Conservation (phyloP, 2,797 vertebrate genomes). For the Enteromius trimaculatus region DNA sequence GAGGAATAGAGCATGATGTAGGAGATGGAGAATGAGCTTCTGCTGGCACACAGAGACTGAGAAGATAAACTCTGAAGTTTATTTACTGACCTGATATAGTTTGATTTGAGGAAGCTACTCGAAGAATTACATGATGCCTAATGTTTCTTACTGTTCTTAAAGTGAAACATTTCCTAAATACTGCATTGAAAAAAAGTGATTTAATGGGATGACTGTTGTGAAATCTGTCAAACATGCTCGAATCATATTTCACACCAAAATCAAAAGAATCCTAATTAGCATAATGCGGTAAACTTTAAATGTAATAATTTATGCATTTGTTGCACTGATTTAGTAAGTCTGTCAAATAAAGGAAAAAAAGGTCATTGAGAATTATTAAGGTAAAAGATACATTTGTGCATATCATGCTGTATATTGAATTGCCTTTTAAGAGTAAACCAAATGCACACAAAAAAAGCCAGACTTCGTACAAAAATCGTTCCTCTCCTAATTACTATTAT, state of each 20-base stretch:
- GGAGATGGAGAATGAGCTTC: slow-evolving; percentile 19
- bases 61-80: neutral
- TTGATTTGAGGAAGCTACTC: neutral
- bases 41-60: neutral
- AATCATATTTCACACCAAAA: too few relatives aligned
- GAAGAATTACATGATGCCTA: neutral
- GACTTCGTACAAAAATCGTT: too few relatives aligned
- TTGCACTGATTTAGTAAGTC: neutral
- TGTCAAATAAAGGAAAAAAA: neutral
- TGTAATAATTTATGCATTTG: neutral
- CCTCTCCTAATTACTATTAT: neutral
- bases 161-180: neutral
- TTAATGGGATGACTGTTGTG: neutral
- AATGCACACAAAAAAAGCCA: neutral
- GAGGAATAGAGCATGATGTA: slow-evolving; percentile 44
- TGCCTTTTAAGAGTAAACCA: neutral
- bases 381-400: neutral
- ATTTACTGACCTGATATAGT: neutral
- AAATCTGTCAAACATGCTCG: neutral
- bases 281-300: neutral
- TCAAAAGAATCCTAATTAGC: neutral
- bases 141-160: neutral
- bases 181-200: neutral
- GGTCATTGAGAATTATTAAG: neutral
- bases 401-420: neutral